Evolutionary conservation across 2,888 invertebrate species (phyloP).

Genomic region (Protula sp.): DNA sequence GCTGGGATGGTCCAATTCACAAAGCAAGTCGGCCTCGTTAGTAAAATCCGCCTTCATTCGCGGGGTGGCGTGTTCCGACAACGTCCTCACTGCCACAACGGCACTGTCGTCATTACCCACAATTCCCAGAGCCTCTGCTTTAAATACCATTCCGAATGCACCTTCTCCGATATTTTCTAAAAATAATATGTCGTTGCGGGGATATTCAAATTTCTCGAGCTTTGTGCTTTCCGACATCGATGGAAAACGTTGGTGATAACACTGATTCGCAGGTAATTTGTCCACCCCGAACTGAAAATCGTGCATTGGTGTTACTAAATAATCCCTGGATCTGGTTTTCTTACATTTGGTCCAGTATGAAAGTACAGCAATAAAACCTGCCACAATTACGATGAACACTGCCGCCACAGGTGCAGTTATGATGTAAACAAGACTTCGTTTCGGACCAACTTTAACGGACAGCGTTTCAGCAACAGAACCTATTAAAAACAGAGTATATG

Average conservation of each 20-base stretch:
- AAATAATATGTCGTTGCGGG: not conserved
- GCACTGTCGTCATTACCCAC: not conserved
- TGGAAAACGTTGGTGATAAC: not conserved
- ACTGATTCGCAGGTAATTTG: no score
- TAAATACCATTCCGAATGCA: not conserved
- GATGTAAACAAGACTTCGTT: no score
- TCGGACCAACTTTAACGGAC: no score
- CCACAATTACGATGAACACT: no score
- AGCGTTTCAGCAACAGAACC: no score
- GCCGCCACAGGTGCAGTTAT: no score
- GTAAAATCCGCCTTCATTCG: not conserved
- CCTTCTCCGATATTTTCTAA: not conserved
- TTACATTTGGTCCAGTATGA: no score
- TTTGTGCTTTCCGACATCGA: not conserved
- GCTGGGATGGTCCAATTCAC: not conserved
- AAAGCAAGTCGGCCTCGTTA: not conserved
- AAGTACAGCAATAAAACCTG: no score
- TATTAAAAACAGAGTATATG: no score
- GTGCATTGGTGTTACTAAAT: no score
- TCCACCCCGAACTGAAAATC: no score
- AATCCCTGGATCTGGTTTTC: no score
- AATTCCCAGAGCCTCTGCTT: not conserved
- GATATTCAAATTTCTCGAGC: not conserved
- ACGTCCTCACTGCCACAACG: not conserved
- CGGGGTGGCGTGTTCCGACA: not conserved